Conservation (phyloP, 2,888 invertebrate genomes). For the Thymelicus lineola region DNA sequence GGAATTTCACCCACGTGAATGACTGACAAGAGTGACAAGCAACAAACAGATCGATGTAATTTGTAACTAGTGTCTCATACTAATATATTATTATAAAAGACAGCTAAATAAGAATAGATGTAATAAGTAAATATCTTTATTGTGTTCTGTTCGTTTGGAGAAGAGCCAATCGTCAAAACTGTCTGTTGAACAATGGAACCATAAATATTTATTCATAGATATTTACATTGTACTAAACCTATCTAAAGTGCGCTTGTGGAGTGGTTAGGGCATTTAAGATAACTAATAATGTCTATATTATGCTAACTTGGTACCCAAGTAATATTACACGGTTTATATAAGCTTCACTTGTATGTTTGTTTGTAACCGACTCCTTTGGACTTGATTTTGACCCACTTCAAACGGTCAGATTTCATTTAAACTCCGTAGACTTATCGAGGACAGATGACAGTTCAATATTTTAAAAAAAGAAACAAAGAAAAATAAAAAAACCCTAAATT, state of each 20-base stretch:
- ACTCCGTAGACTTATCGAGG: too few species aligned
- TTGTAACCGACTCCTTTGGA: too few species aligned
- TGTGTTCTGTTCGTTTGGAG: conserved; percentile 19
- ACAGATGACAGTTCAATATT: too few species aligned
- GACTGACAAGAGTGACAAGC: not conserved
- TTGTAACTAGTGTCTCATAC: not conserved
- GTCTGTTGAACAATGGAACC: conserved; percentile 20
- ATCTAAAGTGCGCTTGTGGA: conserved; percentile 15
- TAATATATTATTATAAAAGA: too few species aligned
- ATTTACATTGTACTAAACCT: conserved; percentile 17
- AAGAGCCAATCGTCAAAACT: conserved; percentile 18
- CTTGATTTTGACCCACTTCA: too few species aligned
- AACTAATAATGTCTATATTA: not conserved
- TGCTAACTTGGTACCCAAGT: too few species aligned
- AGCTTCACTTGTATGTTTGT: too few species aligned
- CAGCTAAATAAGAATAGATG: conserved; percentile 12
- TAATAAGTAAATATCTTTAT: conserved; percentile 12
- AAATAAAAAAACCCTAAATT: too few species aligned
- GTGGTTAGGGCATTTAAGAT: conserved; percentile 21
- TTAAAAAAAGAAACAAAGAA: too few species aligned
- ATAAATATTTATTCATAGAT: conserved; percentile 27
- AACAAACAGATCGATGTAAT: conserved; percentile 11
- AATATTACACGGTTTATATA: too few species aligned
- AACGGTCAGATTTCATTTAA: too few species aligned
- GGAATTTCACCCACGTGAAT: not conserved